A percentile compares a stretch with the other conserved stretches of the same genome.
Conservation (phyloP, 2,797 vertebrate species). For the Pterois miles region DNA sequence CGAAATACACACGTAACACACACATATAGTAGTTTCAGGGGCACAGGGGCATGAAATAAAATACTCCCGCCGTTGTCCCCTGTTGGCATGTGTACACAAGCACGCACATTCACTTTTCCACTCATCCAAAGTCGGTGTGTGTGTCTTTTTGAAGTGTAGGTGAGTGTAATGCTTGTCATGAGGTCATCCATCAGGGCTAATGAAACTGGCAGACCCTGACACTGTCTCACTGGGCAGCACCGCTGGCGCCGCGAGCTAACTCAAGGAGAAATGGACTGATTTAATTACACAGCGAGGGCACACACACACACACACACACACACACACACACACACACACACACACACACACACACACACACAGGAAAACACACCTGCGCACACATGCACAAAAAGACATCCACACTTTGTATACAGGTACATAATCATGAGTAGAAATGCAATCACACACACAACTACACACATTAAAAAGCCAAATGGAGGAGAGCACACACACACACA, state of each 20-base stretch:
- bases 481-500: background rate
- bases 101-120: conserved; percentile 36
- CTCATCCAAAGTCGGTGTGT: conserved; percentile 55
- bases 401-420: conserved; percentile 20
- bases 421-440: conserved; percentile 30
- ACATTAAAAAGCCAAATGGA: conserved; percentile 2
- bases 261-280: conserved; percentile 79
- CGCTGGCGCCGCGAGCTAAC: conserved; percentile 75
- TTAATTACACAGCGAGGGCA: conserved; percentile 69
- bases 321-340: conserved; percentile 8
- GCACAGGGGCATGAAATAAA: conserved; percentile 53
- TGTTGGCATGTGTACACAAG: conserved; percentile 27
- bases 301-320: background rate
- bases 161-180: conserved; percentile 75
- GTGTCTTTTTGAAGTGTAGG: conserved; percentile 70
- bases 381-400: background rate
- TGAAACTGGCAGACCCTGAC: conserved; percentile 79
- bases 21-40: conserved; percentile 47
- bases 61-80: conserved; percentile 43
- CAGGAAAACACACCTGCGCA: background rate
- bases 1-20: conserved; percentile 34
- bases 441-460: conserved; percentile 5
- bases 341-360: background rate
- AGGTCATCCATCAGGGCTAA: conserved; percentile 83
- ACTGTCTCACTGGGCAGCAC: conserved; percentile 75